Conservation (phyloP, 2,113 vertebrate genomes). For the Ictalurus punctatus region DNA sequence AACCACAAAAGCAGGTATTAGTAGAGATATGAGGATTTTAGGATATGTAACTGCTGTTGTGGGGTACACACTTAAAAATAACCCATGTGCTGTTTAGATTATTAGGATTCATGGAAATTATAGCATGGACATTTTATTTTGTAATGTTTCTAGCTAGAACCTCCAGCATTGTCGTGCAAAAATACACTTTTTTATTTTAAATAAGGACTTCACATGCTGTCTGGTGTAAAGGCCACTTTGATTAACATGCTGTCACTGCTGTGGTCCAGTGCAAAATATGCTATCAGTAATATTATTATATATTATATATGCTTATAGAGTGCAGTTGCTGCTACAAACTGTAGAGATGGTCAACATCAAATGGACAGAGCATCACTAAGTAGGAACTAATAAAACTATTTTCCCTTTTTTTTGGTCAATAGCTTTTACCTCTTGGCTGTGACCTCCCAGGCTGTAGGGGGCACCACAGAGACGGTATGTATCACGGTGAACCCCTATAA, state of each 20-base stretch:
- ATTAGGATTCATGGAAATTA: neutral
- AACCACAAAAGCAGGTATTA: neutral
- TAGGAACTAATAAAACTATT: neutral
- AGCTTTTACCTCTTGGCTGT: conserved; percentile 65
- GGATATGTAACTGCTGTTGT: neutral
- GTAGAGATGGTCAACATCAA: neutral
- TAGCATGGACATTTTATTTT: neutral
- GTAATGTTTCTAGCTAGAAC: neutral
- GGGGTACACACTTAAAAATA: neutral
- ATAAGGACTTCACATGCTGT: neutral
- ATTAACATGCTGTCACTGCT: neutral
- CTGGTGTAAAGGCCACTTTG: neutral
- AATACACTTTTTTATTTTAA: neutral
- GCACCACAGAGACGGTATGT: conserved; percentile 67
- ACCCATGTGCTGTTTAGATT: neutral
- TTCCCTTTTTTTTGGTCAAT: conserved; percentile 25
- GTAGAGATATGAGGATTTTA: neutral
- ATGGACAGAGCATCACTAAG: neutral
- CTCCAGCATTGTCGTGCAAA: no score
- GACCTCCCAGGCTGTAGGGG: conserved; percentile 64
- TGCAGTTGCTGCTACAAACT: neutral
- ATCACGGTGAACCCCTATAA: conserved; percentile 56
- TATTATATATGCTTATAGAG: neutral
- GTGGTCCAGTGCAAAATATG: neutral
- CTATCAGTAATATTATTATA: neutral